Evolutionary conservation across 2,113 vertebrate genomes (phyloP).

Genomic region (Holacanthus passer): DNA sequence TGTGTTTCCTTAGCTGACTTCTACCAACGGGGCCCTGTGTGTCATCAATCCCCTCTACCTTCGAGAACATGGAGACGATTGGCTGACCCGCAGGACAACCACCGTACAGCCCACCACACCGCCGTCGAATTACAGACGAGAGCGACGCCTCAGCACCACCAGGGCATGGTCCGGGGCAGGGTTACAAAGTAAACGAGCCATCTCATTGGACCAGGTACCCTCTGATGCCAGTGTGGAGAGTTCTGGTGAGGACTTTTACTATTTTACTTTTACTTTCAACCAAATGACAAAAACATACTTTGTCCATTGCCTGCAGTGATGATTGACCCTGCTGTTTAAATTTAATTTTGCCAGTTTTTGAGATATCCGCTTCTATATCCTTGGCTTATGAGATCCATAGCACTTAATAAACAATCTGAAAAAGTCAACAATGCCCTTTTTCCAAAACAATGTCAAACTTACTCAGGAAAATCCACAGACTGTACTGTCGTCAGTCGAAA

Average conservation of each 20-base stretch:
- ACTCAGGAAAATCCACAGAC: too few species aligned
- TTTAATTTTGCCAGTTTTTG: too few species aligned
- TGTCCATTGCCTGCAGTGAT: too few species aligned
- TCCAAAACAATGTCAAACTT: too few species aligned
- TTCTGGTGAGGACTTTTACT: conserved; percentile 55
- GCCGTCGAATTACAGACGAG: conserved; percentile 15
- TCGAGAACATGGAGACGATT: conserved; percentile 84
- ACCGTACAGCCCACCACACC: neutral
- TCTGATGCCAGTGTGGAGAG: conserved; percentile 13
- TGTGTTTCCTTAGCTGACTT: conserved; percentile 67
- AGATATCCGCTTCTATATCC: too few species aligned
- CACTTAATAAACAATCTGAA: too few species aligned
- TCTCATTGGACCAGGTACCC: conserved; percentile 74
- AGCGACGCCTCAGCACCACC: conserved; percentile 75
- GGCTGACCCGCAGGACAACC: conserved; percentile 48
- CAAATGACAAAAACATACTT: too few species aligned
- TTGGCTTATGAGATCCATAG: too few species aligned
- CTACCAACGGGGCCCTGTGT: conserved; percentile 83
- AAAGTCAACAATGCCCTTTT: too few species aligned
- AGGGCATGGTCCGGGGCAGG: conserved; percentile 75
- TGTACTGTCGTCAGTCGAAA: too few species aligned
- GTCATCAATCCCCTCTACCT: conserved; percentile 90
- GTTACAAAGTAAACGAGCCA: conserved; percentile 64
- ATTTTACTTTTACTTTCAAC: too few species aligned
- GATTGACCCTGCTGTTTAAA: too few species aligned